phyloP scores from a whole-genome alignment of 2,797 vertebrate species.

The Garrulus glandarius region DNA sequence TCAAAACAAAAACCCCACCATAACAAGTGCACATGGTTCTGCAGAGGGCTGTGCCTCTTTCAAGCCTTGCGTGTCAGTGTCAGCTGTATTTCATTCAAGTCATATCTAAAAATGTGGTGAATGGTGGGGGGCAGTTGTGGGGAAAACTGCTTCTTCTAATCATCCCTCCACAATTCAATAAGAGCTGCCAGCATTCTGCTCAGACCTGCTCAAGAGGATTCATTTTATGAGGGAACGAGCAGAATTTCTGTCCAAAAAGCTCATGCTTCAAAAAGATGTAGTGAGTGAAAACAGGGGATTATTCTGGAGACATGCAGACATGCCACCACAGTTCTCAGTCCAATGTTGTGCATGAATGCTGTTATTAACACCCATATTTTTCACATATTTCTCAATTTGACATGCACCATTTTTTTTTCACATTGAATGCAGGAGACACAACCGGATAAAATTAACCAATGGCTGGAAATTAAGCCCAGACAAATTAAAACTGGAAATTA shows the following conservation, averaged over 20 bases:
- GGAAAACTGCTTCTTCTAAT: not conserved
- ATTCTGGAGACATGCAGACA: not conserved
- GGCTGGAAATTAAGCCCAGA: not conserved
- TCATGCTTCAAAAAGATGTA: slow-evolving; percentile 4
- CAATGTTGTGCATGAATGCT: not conserved
- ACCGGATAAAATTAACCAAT: slow-evolving; percentile 12
- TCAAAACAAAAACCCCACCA: not conserved
- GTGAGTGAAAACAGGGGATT: slow-evolving; percentile 5
- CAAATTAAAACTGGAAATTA: slow-evolving; percentile 32
- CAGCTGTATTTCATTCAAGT: not conserved
- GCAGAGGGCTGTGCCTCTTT: not conserved
- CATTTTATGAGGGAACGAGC: not conserved
- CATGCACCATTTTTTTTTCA: not conserved
- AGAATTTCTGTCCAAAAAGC: not conserved
- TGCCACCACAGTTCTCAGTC: not conserved
- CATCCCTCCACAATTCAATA: not conserved
- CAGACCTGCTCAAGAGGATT: not conserved
- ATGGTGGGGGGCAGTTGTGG: not conserved
- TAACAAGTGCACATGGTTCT: not conserved
- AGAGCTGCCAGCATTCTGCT: not conserved
- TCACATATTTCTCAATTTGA: slow-evolving; percentile 12
- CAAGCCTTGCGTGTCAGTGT: not conserved
- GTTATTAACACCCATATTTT: not conserved
- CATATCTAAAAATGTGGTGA: not conserved
- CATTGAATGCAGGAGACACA: not conserved